phyloP scores from a whole-genome alignment of 2,888 invertebrate genomes.

The Pseudococcus viburni region DNA sequence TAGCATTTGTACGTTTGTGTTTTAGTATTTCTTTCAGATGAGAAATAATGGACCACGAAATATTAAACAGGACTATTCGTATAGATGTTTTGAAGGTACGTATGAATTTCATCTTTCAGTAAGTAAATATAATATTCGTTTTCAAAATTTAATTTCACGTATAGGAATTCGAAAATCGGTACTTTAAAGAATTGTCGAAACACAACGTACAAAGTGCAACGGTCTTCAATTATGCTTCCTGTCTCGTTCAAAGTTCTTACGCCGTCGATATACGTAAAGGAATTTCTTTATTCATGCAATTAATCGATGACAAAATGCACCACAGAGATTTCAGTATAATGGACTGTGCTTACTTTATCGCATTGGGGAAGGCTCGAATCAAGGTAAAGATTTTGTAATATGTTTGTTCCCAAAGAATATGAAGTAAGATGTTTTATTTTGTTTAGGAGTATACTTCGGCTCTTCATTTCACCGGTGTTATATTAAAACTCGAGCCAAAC shows the following conservation, averaged over 20 bases:
- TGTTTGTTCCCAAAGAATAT: neutral
- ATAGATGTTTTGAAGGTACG: conserved; percentile 42
- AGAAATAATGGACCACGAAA: conserved; percentile 29
- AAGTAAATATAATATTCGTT: neutral
- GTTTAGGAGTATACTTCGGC: conserved; percentile 21
- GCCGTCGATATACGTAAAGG: conserved; percentile 33
- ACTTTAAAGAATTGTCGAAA: conserved; percentile 7
- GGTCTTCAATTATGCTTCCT: conserved; percentile 23
- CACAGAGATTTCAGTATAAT: neutral
- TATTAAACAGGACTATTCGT: conserved; percentile 33
- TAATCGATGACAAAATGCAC: neutral
- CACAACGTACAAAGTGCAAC: conserved; percentile 3
- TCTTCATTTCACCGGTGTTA: conserved; percentile 20
- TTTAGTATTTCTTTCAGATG: neutral
- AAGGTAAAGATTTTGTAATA: conserved; percentile 19
- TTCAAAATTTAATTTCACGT: neutral
- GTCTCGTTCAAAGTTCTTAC: conserved; percentile 39
- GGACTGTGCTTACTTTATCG: conserved; percentile 38
- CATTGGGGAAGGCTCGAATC: conserved; percentile 20
- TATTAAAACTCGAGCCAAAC: conserved; percentile 4
- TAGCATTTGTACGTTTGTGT: neutral
- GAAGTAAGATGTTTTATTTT: neutral
- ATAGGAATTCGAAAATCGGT: conserved; percentile 9
- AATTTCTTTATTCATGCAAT: conserved; percentile 26
- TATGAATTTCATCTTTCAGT: neutral